Percentiles rank a stretch among this genome's conserved stretches.
These are phyloP conservation scores for Microtus montanus DNA, from an alignment of 2,113 vertebrate genomes.

Conservation along the genomic window DNA sequence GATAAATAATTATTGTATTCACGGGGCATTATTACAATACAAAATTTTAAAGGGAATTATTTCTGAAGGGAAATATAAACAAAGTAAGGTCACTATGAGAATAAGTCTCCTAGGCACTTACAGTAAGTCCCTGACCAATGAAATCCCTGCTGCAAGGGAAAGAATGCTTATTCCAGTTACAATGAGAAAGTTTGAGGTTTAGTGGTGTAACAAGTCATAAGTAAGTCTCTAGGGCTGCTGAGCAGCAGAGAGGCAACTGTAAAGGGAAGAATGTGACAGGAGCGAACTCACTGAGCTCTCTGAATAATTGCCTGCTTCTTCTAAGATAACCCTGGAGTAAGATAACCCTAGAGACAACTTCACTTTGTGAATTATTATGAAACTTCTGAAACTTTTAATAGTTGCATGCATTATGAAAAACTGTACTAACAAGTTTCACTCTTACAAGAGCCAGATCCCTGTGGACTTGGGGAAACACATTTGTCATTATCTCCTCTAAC, in stretches of 20 bases:
- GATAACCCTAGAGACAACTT: conserved; percentile 36
- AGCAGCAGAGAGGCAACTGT: background rate
- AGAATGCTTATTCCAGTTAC: background rate
- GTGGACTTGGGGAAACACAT: background rate
- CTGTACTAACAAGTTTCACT: conserved; percentile 19
- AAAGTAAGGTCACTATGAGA: background rate
- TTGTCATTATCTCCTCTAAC: background rate
- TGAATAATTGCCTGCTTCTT: background rate
- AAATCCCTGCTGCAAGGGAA: background rate
- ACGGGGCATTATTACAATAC: background rate
- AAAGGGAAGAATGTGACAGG: background rate
- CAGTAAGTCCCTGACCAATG: background rate
- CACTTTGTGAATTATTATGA: conserved; percentile 42
- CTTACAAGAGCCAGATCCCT: background rate
- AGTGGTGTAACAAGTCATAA: background rate
- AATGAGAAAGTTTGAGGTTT: background rate
- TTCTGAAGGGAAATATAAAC: background rate
- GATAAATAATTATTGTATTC: background rate
- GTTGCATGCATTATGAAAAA: background rate
- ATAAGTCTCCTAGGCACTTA: background rate
- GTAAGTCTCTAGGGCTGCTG: background rate
- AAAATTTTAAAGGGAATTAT: background rate
- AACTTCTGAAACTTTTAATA: conserved; percentile 73
- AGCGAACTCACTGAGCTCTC: background rate
- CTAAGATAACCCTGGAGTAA: conserved; percentile 28